A percentile compares a stretch with the other conserved stretches of the same genome.
Conservation (phyloP, 2,888 invertebrate species). For the Pseudoips prasinana region DNA sequence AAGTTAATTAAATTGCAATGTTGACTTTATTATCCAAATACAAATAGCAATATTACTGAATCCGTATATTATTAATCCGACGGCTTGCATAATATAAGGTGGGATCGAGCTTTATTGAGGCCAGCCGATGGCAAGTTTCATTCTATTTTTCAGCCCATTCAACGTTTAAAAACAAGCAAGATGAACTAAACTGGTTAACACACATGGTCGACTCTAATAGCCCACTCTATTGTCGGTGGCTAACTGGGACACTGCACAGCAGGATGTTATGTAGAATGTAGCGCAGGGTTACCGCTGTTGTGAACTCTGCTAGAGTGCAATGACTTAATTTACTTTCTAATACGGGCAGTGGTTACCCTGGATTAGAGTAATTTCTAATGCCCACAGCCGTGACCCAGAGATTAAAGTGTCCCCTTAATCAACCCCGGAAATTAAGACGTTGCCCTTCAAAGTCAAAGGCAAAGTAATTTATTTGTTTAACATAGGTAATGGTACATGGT, state of each 20-base stretch:
- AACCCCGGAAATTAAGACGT: too few relatives aligned
- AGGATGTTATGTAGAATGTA: constrained; percentile 25
- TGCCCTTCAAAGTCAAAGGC: too few relatives aligned
- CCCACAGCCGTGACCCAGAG: too few relatives aligned
- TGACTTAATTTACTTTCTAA: too few relatives aligned
- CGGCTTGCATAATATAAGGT: constrained; percentile 8
- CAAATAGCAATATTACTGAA: constrained; percentile 6
- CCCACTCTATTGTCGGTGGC: constrained; percentile 60
- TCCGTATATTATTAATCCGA: constrained; percentile 14
- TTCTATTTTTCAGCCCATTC: constrained; percentile 52
- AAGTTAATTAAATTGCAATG: constrained; percentile 20
- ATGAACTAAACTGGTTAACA: constrained; percentile 69
- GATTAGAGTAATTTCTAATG: too few relatives aligned
- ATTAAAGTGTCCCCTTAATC: too few relatives aligned
- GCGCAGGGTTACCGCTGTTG: constrained; percentile 18
- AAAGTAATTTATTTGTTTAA: too few relatives aligned
- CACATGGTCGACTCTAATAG: constrained; percentile 70
- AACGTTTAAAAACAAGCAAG: constrained; percentile 56
- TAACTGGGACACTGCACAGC: constrained; percentile 51
- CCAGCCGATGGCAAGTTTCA: constrained; percentile 44
- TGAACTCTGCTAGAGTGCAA: constrained; percentile 8
- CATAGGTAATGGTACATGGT: too few relatives aligned
- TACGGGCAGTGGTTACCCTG: too few relatives aligned
- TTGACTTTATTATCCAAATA: constrained; percentile 11
- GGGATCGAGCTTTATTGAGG: constrained; percentile 19